These are phyloP conservation scores for Zootoca vivipara DNA, from an alignment of 2,113 vertebrate species.

Conservation along the genomic window DNA sequence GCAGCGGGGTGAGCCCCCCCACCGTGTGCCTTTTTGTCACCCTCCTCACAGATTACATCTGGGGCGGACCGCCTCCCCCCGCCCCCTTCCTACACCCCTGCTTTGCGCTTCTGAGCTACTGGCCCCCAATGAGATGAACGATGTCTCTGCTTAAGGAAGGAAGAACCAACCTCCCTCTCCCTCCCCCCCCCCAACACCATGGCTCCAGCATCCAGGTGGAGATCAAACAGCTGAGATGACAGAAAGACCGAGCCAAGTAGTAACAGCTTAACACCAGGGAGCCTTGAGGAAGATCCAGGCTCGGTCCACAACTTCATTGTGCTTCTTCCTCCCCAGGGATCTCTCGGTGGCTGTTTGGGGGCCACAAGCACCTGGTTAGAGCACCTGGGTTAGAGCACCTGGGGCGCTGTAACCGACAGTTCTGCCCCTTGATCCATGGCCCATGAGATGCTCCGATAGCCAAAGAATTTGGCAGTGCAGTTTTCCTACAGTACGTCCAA, in stretches of 20 bases:
- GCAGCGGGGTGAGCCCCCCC: no score
- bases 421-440: not conserved
- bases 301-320: not conserved
- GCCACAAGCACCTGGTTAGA: not conserved
- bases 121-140: not conserved
- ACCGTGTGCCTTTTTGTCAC: no score
- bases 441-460: not conserved
- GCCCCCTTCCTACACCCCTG: no score
- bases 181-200: no score
- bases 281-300: not conserved
- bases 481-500: not conserved
- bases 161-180: not conserved
- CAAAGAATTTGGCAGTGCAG: not conserved
- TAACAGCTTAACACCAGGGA: not conserved
- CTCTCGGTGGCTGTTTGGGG: not conserved
- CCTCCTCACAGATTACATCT: no score
- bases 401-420: no score
- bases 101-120: no score
- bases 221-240: no score
- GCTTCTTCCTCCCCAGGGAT: not conserved
- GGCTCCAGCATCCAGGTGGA: not conserved
- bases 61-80: no score
- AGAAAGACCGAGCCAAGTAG: not conserved
- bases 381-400: not conserved
- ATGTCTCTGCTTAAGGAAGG: not conserved